phyloP scores from a whole-genome alignment of 2,888 invertebrate species.

The Melipona beecheii region DNA sequence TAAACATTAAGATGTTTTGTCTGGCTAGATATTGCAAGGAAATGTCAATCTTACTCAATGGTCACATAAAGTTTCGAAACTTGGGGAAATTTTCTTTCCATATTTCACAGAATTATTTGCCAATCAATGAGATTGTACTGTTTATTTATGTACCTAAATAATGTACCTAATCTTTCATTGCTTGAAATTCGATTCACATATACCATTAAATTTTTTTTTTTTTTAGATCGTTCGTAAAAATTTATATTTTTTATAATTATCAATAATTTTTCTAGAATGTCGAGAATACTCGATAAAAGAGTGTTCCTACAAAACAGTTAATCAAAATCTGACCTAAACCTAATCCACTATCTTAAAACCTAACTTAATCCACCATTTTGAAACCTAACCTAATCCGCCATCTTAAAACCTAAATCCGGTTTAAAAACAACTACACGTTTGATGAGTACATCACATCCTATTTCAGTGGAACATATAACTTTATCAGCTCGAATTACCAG shows the following conservation, averaged over 20 bases:
- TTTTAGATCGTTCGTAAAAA: too few species aligned
- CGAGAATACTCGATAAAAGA: not conserved
- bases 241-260: too few species aligned
- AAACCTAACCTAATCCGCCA: too few species aligned
- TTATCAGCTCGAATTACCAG: conserved; percentile 5
- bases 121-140: not conserved
- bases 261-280: too few species aligned
- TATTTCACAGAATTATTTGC: too few species aligned
- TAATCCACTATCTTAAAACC: too few species aligned
- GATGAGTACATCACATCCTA: too few species aligned
- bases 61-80: not conserved
- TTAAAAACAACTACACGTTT: too few species aligned
- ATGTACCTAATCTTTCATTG: not conserved
- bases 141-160: not conserved
- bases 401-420: too few species aligned
- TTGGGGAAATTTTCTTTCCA: not conserved
- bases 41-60: not conserved
- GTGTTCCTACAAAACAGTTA: not conserved
- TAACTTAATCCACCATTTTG: too few species aligned
- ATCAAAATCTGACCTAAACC: not conserved
- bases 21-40: not conserved
- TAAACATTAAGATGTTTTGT: not conserved
- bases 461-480: conserved; percentile 1
- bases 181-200: too few species aligned
- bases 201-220: too few species aligned